These are phyloP conservation scores for Pectinophora gossypiella DNA, from an alignment of 1,140 invertebrate genomes.

Conservation along the genomic window DNA sequence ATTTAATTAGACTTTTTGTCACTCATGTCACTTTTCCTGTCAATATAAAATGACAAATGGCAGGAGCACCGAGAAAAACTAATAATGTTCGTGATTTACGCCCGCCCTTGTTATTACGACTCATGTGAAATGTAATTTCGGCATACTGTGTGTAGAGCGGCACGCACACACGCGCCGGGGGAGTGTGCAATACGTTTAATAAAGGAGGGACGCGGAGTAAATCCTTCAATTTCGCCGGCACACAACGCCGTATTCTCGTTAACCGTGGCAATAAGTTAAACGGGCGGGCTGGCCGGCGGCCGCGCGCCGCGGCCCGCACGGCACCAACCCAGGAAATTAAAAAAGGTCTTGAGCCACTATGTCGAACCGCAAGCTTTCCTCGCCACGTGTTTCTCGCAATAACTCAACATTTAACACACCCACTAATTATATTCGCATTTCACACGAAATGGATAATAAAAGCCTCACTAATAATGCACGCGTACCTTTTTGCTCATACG, in stretches of 20 bases:
- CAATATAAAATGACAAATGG: slow-evolving; percentile 65
- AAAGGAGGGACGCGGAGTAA: slow-evolving; percentile 72
- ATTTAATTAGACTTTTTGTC: neutral
- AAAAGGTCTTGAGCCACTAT: slow-evolving; percentile 53
- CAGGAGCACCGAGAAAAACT: slow-evolving; percentile 64
- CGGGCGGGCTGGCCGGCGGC: slow-evolving; percentile 42
- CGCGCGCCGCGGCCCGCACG: slow-evolving; percentile 17
- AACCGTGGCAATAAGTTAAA: slow-evolving; percentile 74
- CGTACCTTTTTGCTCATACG: neutral
- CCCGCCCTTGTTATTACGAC: slow-evolving; percentile 73
- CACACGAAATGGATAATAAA: neutral
- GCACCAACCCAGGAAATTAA: slow-evolving; percentile 56
- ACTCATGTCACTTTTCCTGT: slow-evolving; percentile 13
- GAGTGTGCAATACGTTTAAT: slow-evolving; percentile 72
- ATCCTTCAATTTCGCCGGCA: slow-evolving; percentile 72
- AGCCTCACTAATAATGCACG: slow-evolving; percentile 3
- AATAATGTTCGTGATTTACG: slow-evolving; percentile 72
- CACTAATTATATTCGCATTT: slow-evolving; percentile 4
- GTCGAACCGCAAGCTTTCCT: neutral
- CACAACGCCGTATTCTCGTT: slow-evolving; percentile 73
- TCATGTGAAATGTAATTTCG: slow-evolving; percentile 74
- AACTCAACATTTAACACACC: neutral
- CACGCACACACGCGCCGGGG: slow-evolving; percentile 39
- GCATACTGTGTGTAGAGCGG: slow-evolving; percentile 55
- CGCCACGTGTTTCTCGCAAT: neutral